Conservation (phyloP, 2,797 vertebrate species). For the Crypturellus tataupa region DNA sequence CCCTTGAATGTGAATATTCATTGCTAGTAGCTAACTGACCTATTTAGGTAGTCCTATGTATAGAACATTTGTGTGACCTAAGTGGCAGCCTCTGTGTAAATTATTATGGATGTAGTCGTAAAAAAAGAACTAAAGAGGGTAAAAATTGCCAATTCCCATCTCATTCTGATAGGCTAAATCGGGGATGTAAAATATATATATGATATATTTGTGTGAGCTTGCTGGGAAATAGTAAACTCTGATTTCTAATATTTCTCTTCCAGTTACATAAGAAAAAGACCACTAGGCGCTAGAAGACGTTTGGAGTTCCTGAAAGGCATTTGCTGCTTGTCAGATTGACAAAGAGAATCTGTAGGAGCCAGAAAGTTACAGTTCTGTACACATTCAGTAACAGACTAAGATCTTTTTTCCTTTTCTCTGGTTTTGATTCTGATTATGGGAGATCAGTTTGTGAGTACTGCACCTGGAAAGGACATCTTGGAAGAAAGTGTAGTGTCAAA, state of each 20-base stretch:
- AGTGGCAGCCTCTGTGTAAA: constrained; percentile 23
- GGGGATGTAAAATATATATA: background rate
- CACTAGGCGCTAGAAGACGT: background rate
- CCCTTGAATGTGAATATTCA: constrained; percentile 58
- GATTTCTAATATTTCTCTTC: background rate
- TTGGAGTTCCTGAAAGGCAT: background rate
- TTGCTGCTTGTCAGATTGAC: background rate
- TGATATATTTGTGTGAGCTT: background rate
- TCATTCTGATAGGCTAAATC: background rate
- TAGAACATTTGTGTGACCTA: constrained; percentile 18
- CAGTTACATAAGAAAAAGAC: background rate
- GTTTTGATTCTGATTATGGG: background rate
- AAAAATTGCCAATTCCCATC: background rate
- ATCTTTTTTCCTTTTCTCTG: background rate
- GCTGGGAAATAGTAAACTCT: background rate
- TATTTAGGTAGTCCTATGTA: constrained; percentile 33
- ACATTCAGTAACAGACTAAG: background rate
- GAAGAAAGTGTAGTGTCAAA: background rate
- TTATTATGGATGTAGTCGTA: background rate
- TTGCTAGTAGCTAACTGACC: constrained; percentile 47
- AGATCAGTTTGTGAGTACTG: background rate
- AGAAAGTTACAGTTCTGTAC: background rate
- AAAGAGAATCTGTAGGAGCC: background rate
- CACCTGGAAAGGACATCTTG: background rate
- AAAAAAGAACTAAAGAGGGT: background rate